phyloP scores from a whole-genome alignment of 2,888 invertebrate genomes.

The Agapostemon virescens region DNA sequence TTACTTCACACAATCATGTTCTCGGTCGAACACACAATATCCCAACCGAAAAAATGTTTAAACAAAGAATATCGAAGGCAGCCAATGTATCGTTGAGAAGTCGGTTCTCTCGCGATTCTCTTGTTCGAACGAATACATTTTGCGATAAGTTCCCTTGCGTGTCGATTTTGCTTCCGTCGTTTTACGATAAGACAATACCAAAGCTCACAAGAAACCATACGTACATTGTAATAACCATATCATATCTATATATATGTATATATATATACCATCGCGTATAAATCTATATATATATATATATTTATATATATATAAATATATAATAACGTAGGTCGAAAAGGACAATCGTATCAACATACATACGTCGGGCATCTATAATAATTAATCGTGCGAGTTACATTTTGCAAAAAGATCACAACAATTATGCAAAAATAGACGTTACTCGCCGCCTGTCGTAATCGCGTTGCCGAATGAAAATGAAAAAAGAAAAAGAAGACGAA shows the following conservation, averaged over 20 bases:
- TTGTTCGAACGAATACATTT: constrained; percentile 49
- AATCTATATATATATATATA: constrained; percentile 62
- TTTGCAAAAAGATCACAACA: constrained; percentile 81
- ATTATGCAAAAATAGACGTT: constrained; percentile 82
- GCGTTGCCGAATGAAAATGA: no score
- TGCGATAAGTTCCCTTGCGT: constrained; percentile 48
- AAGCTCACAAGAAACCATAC: constrained; percentile 75
- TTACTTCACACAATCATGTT: constrained; percentile 65
- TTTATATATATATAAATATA: constrained; percentile 60
- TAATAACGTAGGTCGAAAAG: constrained; percentile 72
- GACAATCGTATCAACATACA: constrained; percentile 71
- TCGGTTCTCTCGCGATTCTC: constrained; percentile 42
- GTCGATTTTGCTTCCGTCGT: constrained; percentile 41
- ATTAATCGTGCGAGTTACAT: constrained; percentile 71
- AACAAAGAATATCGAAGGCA: constrained; percentile 58
- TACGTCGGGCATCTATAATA: constrained; percentile 64
- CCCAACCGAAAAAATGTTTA: constrained; percentile 41
- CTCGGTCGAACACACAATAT: constrained; percentile 59
- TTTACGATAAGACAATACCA: constrained; percentile 67
- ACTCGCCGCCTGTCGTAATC: constrained; percentile 49
- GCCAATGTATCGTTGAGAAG: constrained; percentile 47
- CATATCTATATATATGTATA: constrained; percentile 33
- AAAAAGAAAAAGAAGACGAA: constrained; percentile 41
- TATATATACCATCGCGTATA: constrained; percentile 66
- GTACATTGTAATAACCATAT: constrained; percentile 66